These are phyloP conservation scores for Magallana ariakensis DNA, from an alignment of 1,140 invertebrate genomes.

Conservation along the genomic window DNA sequence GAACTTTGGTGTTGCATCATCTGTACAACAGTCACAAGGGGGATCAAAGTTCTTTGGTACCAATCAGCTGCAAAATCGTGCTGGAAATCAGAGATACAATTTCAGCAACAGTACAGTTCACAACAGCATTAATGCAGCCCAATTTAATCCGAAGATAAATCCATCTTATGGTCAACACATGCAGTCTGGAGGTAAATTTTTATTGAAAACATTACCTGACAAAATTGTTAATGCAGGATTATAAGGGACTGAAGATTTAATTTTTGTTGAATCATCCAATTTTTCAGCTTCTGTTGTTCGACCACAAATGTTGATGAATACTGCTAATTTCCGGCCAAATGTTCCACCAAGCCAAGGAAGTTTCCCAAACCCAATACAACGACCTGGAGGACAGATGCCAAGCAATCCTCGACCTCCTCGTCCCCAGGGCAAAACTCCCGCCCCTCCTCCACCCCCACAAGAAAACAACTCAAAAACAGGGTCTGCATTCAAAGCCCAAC, in stretches of 20 bases:
- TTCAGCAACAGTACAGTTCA: slow-evolving; percentile 51
- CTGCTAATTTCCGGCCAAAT: slow-evolving; percentile 59
- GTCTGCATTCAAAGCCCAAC: slow-evolving; percentile 65
- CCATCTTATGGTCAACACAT: slow-evolving; percentile 58
- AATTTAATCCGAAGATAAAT: slow-evolving; percentile 60
- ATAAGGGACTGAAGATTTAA: neutral
- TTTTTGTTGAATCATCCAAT: too few relatives aligned
- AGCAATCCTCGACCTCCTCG: slow-evolving; percentile 34
- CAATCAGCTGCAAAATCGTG: slow-evolving; percentile 53
- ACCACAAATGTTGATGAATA: slow-evolving; percentile 66
- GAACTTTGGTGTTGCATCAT: slow-evolving; percentile 54
- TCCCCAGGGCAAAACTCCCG: slow-evolving; percentile 21
- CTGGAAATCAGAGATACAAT: slow-evolving; percentile 53
- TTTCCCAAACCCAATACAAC: slow-evolving; percentile 72
- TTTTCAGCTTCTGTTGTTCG: slow-evolving; percentile 60
- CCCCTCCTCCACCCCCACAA: slow-evolving; percentile 32
- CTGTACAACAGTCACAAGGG: slow-evolving; percentile 48
- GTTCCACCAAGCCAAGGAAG: slow-evolving; percentile 57
- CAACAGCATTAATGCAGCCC: slow-evolving; percentile 45
- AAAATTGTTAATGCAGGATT: too few relatives aligned
- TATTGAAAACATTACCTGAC: too few relatives aligned
- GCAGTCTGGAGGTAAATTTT: slow-evolving; percentile 55
- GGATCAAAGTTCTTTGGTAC: slow-evolving; percentile 53
- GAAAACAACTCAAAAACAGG: neutral
- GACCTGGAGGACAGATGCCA: slow-evolving; percentile 62